phyloP scores from a whole-genome alignment of 2,797 vertebrate genomes.

The Adrianichthys oophorus region DNA sequence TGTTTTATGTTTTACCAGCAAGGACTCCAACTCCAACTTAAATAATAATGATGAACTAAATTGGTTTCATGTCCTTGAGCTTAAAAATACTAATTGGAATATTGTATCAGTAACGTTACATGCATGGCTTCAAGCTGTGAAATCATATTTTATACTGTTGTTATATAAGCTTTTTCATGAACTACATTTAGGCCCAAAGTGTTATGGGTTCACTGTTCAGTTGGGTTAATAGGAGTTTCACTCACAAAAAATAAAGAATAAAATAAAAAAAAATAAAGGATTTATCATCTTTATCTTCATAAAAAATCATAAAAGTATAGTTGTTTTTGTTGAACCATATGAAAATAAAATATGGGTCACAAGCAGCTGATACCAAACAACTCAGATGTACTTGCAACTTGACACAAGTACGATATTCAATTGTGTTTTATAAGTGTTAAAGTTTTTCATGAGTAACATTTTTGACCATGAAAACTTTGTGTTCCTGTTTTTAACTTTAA shows the following conservation, averaged over 20 bases:
- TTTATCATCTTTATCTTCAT: neutral
- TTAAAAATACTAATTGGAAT: constrained; percentile 21
- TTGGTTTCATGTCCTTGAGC: constrained; percentile 52
- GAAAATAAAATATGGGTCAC: too few species aligned
- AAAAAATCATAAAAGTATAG: neutral
- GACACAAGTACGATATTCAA: too few species aligned
- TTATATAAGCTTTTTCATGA: neutral
- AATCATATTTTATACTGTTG: constrained; percentile 11
- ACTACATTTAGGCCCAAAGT: neutral
- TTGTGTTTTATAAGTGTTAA: too few species aligned
- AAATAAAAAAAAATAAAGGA: too few species aligned
- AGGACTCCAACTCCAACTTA: constrained; percentile 37
- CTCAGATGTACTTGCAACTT: too few species aligned
- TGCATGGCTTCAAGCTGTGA: constrained; percentile 1
- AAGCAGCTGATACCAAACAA: too few species aligned
- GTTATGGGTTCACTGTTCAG: neutral
- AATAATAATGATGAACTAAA: constrained; percentile 36
- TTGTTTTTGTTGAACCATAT: too few species aligned
- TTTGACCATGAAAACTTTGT: too few species aligned
- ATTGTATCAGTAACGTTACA: constrained; percentile 14
- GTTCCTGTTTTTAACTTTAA: too few species aligned
- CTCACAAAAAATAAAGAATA: too few species aligned
- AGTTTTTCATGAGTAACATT: too few species aligned
- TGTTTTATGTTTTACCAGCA: constrained; percentile 37
- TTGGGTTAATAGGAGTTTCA: neutral